Evolutionary conservation across 2,797 vertebrate genomes (phyloP).

Genomic region (Eidolon dupreanum): DNA sequence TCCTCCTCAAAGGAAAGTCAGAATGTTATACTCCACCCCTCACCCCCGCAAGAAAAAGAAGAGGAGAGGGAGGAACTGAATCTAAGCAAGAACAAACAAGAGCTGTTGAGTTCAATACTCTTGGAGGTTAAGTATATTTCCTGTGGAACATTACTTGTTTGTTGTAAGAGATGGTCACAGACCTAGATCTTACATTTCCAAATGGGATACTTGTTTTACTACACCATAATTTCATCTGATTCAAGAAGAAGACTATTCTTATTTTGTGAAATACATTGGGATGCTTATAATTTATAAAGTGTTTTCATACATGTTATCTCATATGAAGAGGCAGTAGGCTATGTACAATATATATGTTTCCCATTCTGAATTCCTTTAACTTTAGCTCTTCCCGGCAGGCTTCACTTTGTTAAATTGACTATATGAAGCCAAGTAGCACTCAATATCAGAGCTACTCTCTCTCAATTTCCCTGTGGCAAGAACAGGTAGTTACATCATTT

Average conservation of each 20-base stretch:
- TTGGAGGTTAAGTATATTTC: background rate
- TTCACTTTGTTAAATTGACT: background rate
- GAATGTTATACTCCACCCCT: too few species aligned
- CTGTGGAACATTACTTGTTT: background rate
- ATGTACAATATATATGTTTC: background rate
- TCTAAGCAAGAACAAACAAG: background rate
- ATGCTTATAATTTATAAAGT: background rate
- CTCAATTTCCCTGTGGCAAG: conserved; percentile 1
- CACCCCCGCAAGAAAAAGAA: background rate
- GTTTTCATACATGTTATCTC: background rate
- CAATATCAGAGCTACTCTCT: conserved; percentile 11
- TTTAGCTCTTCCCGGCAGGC: background rate
- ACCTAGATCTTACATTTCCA: background rate
- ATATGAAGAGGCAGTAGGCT: background rate
- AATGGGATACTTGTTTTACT: background rate
- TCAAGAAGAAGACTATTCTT: background rate
- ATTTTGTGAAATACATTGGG: background rate
- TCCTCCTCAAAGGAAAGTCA: background rate
- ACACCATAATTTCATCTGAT: background rate
- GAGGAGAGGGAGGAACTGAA: background rate
- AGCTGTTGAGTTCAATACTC: background rate
- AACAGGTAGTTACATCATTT: conserved; percentile 44
- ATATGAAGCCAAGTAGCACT: background rate
- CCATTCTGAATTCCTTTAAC: background rate
- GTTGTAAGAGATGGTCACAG: background rate